Base-by-base conservation (phyloP, 2,113 vertebrate species). In the Regulus satrapa region DNA sequence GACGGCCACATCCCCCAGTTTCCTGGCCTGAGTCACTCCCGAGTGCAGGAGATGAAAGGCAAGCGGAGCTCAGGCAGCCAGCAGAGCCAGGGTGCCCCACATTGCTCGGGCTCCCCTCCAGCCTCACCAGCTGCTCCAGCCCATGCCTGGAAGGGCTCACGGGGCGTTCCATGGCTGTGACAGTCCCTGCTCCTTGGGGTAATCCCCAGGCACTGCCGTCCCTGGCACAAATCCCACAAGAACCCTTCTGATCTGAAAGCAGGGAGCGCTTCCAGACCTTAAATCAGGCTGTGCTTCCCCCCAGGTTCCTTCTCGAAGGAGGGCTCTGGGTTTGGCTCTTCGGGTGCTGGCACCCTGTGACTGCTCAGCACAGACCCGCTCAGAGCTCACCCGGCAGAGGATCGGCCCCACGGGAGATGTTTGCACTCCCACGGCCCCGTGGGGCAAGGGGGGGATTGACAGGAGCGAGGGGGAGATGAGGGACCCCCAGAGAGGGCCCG, bases 1-100 rank as follows among this genome's bases (percentile, higher is more conserved):
- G 36, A 5, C 0, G 0, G 2, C 62, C 56, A n/a, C 2, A 0
- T 18, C 19, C 25, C 52, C 8, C 1, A 0, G 0, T 38, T 82
- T 78, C 74, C 92, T 41, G 69, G 41, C 64, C 43, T 59, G 56
- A 46, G 38, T 29, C 73, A 52, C 21, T 85, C 2, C 78, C 6
- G 48, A 18, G 62, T 1, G 48, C 77, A 34, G 85, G 31, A 83
- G 79, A 41, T 38, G 59, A 84, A 62, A 77, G 32, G 61, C 56
- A 36, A 2, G 0, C 0, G 43, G 49, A 56, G 8, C 14, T 52
- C 13, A 17, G 20, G 49, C 40, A 68, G 64, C 31, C 41, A n/a
- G 69, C 74, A 73, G 49, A 8, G 2, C 12, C 5, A 0, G 58
- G 1, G 48, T 36, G 29, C 43, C n/a, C 1, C 12, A 2, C 1